Evolutionary conservation across 53 echinoderm and acorn worm genomes (phyloP).

Genomic region (Holothuria leucospilota): DNA sequence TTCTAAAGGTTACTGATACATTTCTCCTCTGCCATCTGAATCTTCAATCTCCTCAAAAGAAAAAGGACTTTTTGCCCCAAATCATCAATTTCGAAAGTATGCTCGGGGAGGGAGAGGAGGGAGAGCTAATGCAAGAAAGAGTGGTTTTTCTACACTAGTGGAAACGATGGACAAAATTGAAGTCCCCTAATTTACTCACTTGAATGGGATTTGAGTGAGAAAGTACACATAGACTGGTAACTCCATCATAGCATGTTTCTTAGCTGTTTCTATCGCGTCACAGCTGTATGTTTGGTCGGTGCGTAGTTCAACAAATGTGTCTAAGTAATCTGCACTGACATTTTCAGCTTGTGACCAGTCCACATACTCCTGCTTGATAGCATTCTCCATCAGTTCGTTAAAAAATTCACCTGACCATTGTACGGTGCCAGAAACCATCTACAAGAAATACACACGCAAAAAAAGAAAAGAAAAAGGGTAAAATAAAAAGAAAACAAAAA

Average conservation of each 20-base stretch:
- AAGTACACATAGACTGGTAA: constrained; percentile 51
- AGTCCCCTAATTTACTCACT: constrained; percentile 10
- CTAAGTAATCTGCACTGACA: constrained; percentile 49
- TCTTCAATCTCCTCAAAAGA: too few relatives aligned
- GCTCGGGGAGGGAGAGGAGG: too few relatives aligned
- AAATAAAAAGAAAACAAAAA: too few relatives aligned
- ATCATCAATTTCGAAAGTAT: too few relatives aligned
- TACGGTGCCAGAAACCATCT: constrained; percentile 5
- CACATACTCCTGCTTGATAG: constrained; percentile 29
- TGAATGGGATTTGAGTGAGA: constrained; percentile 60
- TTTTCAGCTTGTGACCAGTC: constrained; percentile 72
- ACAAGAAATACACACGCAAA: not conserved
- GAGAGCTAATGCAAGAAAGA: too few relatives aligned
- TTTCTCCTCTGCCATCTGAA: too few relatives aligned
- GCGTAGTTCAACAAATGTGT: constrained; percentile 23
- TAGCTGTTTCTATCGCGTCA: constrained; percentile 35
- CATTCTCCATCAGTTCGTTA: not conserved
- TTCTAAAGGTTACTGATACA: too few relatives aligned
- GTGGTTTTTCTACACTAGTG: too few relatives aligned
- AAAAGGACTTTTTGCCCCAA: too few relatives aligned
- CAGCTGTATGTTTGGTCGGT: constrained; percentile 52
- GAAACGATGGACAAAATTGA: too few relatives aligned
- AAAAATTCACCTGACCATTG: not conserved
- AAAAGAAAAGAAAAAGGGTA: too few relatives aligned
- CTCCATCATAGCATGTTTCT: constrained; percentile 23